Evolutionary conservation across 2,113 vertebrate species (phyloP), one percentile per base, ranked within the genome.

Genomic region (Orthonyx spaldingii): DNA sequence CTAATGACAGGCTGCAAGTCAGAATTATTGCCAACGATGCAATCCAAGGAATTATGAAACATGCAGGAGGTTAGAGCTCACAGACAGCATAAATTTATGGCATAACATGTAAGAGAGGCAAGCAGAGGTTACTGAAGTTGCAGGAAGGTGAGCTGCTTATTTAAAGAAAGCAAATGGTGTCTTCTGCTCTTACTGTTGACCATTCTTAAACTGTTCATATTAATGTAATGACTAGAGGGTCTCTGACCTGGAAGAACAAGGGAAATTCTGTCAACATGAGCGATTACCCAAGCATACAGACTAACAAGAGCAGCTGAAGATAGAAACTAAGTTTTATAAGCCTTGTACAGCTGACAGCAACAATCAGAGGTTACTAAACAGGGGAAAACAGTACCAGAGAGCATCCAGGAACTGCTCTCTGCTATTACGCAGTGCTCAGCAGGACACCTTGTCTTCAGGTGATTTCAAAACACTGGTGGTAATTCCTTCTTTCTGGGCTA

Each of bases 211-310:
- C 71, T 39, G 60, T 65, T 94, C 41, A 60, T 89, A 92, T 86
- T 95, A 90, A 81, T 75, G 88, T 78, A 78, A 94, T 92, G 92
- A 75, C 76, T 88, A 13, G 47, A 84, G 68, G 91, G 88, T 86
- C 68, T 86, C 52, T 94, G 90, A 93, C 92, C 92, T 93, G 85
- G 56, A 90, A 94, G 95, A 94, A 71, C 71, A 75, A 35, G 83
- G 83, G 71, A 92, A 90, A 81, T 84, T 92, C 87, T 94, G 90
- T 85, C 94, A 92, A 60, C 76, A 63, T 78, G 85, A 94, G 85
- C 11, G 7, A 93, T 96, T 93, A 86, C 93, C 79, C 84, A 74
- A 93, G 76, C 85, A 84, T 3, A 89, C 47, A 81, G 83, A 86
- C 94, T 65, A 96, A 70, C 71, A 59, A 83, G 68, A 86, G 90